Percentiles rank a stretch among this genome's conserved stretches.
These are phyloP conservation scores for Limnodromus scolopaceus DNA, from an alignment of 2,797 vertebrate genomes.

Conservation along the genomic window DNA sequence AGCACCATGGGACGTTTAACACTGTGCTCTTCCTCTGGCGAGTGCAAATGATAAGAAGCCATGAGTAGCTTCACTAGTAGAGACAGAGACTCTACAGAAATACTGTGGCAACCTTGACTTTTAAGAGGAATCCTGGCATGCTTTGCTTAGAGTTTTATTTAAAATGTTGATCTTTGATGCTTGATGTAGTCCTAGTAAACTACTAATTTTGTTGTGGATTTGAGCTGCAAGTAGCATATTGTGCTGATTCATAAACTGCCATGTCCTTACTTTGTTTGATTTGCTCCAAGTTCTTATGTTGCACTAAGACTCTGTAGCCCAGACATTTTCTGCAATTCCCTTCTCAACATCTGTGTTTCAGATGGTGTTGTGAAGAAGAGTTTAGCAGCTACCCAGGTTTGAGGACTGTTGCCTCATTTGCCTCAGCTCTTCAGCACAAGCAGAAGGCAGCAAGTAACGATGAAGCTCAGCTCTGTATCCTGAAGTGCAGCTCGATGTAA, in stretches of 20 bases:
- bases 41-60: neutral
- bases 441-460: neutral
- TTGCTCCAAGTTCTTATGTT: neutral
- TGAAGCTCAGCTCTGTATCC: neutral
- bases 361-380: neutral
- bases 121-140: neutral
- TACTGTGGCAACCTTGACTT: neutral
- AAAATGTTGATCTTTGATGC: neutral
- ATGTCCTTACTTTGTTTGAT: neutral
- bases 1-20: accelerated
- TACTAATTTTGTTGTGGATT: neutral
- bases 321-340: neutral
- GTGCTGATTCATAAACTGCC: neutral
- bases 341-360: neutral
- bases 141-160: neutral
- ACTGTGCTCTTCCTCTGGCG: neutral
- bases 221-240: neutral
- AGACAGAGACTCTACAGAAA: neutral
- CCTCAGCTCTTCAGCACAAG: neutral
- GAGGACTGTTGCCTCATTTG: neutral
- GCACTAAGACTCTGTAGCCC: neutral
- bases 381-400: neutral
- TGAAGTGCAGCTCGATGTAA: neutral
- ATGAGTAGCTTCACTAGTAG: neutral
- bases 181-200: neutral